These are phyloP conservation scores for Dicerorhinus sumatrensis DNA, from an alignment of 2,113 vertebrate species.

Conservation along the genomic window DNA sequence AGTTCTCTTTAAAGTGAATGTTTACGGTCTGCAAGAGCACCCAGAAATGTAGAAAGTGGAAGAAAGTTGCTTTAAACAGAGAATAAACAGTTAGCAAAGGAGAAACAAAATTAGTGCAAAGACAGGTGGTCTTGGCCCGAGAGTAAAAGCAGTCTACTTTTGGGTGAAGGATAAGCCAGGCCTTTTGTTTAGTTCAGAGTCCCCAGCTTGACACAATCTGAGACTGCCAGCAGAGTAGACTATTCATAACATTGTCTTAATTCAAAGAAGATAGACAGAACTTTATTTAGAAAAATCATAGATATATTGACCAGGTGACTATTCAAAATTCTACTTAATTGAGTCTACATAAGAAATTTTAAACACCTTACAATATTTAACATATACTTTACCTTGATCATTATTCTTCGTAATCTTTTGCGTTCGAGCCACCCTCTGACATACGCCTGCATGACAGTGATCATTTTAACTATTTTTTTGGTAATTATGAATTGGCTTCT, in stretches of 20 bases:
- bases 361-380: not conserved
- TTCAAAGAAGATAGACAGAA: not conserved
- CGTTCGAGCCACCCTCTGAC: conserved; percentile 75
- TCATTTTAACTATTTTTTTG: conserved; percentile 35
- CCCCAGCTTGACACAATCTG: not conserved
- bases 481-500: not conserved
- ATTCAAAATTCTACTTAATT: conserved; percentile 19
- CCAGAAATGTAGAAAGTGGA: not conserved
- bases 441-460: conserved; percentile 46
- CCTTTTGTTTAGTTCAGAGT: not conserved
- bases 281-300: conserved; percentile 4
- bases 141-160: not conserved
- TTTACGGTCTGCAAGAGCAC: not conserved
- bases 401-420: conserved; percentile 44
- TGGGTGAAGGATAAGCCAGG: not conserved
- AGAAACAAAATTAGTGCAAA: not conserved
- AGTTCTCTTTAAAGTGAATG: not conserved
- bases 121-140: not conserved
- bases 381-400: conserved; percentile 56
- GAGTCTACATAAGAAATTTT: not conserved
- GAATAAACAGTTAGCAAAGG: not conserved
- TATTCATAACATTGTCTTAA: not conserved
- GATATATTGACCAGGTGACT: not conserved
- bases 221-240: not conserved
- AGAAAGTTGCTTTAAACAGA: not conserved